phyloP scores from a whole-genome alignment of 1,140 invertebrate genomes.

The Pseudomyrmex flavicornis region DNA sequence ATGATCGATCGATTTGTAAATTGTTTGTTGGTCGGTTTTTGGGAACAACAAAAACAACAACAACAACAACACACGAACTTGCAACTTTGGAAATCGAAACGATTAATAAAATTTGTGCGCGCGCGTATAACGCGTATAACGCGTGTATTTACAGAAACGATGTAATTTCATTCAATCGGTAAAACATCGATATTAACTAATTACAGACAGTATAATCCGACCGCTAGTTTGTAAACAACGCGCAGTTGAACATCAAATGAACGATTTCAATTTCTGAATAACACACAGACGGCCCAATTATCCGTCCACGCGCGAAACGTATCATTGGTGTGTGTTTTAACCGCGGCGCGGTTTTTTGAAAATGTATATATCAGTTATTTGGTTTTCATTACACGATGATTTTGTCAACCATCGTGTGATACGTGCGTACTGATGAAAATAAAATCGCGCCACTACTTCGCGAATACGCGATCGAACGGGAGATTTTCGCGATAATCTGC shows the following conservation, averaged over 20 bases:
- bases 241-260: neutral
- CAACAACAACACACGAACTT: neutral
- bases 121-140: too few species aligned
- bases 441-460: too few species aligned
- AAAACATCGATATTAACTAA: constrained; percentile 32
- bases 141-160: neutral
- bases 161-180: neutral
- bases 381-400: neutral
- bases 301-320: too few species aligned
- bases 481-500: constrained; percentile 44
- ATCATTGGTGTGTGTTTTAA: too few species aligned
- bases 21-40: neutral
- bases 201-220: constrained; percentile 4
- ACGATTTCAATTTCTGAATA: neutral
- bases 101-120: constrained; percentile 5
- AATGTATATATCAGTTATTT: constrained; percentile 1
- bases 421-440: too few species aligned
- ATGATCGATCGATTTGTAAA: neutral
- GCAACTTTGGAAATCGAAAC: constrained; percentile 11
- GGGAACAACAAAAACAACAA: neutral
- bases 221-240: neutral
- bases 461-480: constrained; percentile 17
- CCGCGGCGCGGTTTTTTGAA: constrained; percentile 3
- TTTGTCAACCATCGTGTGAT: neutral
- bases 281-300: too few species aligned